Percentiles rank a stretch among this genome's conserved stretches.
These are phyloP conservation scores for Hoplostethus atlanticus DNA, from an alignment of 2,797 vertebrate genomes.

Conservation along the genomic window DNA sequence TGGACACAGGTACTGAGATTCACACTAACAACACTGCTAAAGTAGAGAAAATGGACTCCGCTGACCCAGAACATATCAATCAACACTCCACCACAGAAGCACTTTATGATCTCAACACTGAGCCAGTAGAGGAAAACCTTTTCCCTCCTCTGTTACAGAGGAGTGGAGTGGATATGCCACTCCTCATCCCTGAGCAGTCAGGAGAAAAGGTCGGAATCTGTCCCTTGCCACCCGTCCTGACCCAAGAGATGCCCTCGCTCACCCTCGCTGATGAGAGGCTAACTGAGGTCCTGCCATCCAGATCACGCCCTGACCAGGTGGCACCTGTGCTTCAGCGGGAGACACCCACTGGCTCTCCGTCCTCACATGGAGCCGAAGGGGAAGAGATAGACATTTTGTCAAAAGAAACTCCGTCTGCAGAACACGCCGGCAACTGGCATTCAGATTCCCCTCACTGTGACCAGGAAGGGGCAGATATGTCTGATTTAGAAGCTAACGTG, in stretches of 20 bases:
- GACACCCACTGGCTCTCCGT: slow-evolving; percentile 55
- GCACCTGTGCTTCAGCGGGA: slow-evolving; percentile 81
- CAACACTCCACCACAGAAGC: slow-evolving; percentile 57
- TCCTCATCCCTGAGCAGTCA: slow-evolving; percentile 80
- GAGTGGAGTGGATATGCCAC: slow-evolving; percentile 82
- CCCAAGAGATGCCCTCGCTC: slow-evolving; percentile 87
- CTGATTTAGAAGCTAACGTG: slow-evolving; percentile 41
- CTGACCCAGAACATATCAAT: slow-evolving; percentile 47
- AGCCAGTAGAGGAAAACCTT: slow-evolving; percentile 66
- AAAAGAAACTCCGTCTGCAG: slow-evolving; percentile 32
- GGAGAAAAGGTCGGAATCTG: slow-evolving; percentile 66
- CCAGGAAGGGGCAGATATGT: slow-evolving; percentile 39
- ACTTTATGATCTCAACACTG: slow-evolving; percentile 65
- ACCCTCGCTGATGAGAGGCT: slow-evolving; percentile 77
- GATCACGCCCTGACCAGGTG: slow-evolving; percentile 50
- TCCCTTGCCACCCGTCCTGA: slow-evolving; percentile 76
- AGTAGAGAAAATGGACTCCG: slow-evolving; percentile 48
- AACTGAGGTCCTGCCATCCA: slow-evolving; percentile 31
- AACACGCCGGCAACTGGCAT: slow-evolving; percentile 61
- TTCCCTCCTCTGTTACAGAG: slow-evolving; percentile 69
- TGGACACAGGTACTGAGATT: slow-evolving; percentile 31
- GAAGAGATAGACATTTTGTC: slow-evolving; percentile 36
- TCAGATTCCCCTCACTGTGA: slow-evolving; percentile 45
- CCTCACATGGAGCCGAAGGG: slow-evolving; percentile 36
- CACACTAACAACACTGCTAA: slow-evolving; percentile 44